Base-by-base conservation (phyloP, 2,113 vertebrate species). In the Amphilophus citrinellus region DNA sequence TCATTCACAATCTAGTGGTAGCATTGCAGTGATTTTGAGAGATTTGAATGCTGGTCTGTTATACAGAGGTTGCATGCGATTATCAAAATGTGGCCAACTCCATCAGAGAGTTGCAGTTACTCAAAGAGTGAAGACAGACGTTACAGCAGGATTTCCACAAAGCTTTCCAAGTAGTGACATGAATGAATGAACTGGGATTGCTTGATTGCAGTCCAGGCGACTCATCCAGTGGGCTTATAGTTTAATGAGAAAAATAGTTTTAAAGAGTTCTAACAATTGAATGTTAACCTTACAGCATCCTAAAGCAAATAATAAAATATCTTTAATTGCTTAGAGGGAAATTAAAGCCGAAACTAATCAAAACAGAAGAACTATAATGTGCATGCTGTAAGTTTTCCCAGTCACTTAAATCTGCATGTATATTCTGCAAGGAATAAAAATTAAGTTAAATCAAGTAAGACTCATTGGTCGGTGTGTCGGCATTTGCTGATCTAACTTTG, bases 61-160 rank as follows among this genome's bases (percentile, higher is more conserved):
- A 56, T 77, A 56, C 79, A 83, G 47, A 87, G 78, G 80, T 80
- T 76, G 57, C 61, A 62, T 71, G 24, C 50, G 15, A 71, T 42
- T 71, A 24, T 50, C 4, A 5, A 50, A 30, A 71, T 30, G 47
- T 56, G 32, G 47, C 68, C 44, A 73, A 47, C 53, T 73, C 6
- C 4, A 56, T 18, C 9, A 73, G 27, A 53, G 47, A 9, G 68
- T 56, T 10, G 27, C 1, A 71, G 61, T 59, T 17, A 37, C 60
- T 5, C 65, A 68, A 15, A 47, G 44, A 35, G 66, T 56, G 68
- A 56, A 50, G 27, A 35, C 50, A 83, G 44, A 80, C 79, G 66
- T 82, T 62, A 84, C 50, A 60, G 35, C 78, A 84, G 47, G 60
- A 24, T 89, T 91, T 87, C 73, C 50, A 18, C 35, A 20, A 71